Base-by-base conservation (phyloP, 2,797 vertebrate species). In the Notolepis coatsorum region DNA sequence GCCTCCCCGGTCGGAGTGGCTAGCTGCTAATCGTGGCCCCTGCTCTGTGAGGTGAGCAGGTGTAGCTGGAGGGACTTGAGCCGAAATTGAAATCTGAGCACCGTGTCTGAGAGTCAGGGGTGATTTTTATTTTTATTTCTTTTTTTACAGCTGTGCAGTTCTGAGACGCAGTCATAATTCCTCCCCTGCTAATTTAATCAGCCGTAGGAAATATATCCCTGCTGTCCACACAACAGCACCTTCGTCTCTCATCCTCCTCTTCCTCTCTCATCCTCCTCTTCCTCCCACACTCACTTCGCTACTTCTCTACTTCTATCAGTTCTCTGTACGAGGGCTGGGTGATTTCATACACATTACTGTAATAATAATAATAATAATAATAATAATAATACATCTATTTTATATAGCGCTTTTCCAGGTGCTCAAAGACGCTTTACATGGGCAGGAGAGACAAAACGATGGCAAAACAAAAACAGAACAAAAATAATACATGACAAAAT, bases 61-160 rank as follows among this genome's bases (percentile, higher is more conserved):
- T 84, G 75, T 84, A 68, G 80, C 83, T 80, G 72, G 56, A 70
- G 79, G 73, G 72, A 57, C 70, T 88, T 84, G 52, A 4, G 74
- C 76, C 85, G 58, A 91, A 93, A 93, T 93, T 92, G 90, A 93
- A 93, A 93, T 90, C 89, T 88, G 80, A 88, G 78, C 46, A 84
- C 87, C 89, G 88, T 93, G 91, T 93, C 91, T 82, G 83, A 85
- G 83, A 84, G 73, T 85, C 21, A 13, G 53, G 45, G 56, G 23
- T 31, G 54, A 79, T 72, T 76, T 84, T 64, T 61, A 75, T n/a
- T n/a, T n/a, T n/a, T n/a, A n/a, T n/a, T n/a, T n/a, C n/a, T n/a
- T n/a, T n/a, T n/a, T n/a, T n/a, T 68, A 72, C 72, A 47, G 57
- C 71, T 67, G 45, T 68, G 66, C 65, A 57, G 65, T 80, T 84